Base-by-base conservation (phyloP, 2,797 vertebrate genomes). In the Karalla daura region DNA sequence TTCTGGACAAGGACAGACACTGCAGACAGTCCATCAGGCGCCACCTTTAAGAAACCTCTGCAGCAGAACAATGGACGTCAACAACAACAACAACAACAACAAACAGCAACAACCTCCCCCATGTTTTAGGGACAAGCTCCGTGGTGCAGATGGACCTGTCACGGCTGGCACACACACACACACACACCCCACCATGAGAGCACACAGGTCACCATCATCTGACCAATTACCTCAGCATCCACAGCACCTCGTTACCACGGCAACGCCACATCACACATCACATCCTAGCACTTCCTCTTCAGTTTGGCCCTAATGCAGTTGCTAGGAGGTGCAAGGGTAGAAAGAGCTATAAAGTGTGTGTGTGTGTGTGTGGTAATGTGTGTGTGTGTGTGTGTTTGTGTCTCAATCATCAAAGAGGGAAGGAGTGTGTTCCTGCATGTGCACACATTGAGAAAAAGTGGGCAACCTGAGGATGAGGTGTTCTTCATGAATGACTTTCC, bases 261-360 rank as follows among this genome's bases (percentile, higher is more conserved):
- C 67, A 80, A 81, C 82, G 8, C 49, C 30, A 25, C 5, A 24
- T 21, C 4, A 27, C 44, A n/a, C n/a, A n/a, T 81, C 65, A 59
- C 70, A 72, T 72, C 64, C 59, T 55, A 63, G 67, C 18, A 74
- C 62, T 80, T 82, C 76, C 81, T 75, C 65, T 85, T 86, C 78
- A 49, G 65, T 25, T 66, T 52, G 27, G 37, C 30, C 67, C 70
- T 30, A 70, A 63, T 39, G 43, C 60, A 70, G 76, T 81, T 84
- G 76, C 65, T 68, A 69, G 44, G 74, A 66, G 51, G 17, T 53
- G 43, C 63, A 40, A 12, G 15, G 12, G 14, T 13, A 24, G 27
- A 60, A 54, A 63, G 20, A 14, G 41, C 1, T 9, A 27, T 68
- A 11, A 33, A 1, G 15, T 17, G 37, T 18, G 21, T 44, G 11